These are phyloP conservation scores for Macropodus opercularis DNA, from an alignment of 2,797 vertebrate genomes.

Conservation along the genomic window DNA sequence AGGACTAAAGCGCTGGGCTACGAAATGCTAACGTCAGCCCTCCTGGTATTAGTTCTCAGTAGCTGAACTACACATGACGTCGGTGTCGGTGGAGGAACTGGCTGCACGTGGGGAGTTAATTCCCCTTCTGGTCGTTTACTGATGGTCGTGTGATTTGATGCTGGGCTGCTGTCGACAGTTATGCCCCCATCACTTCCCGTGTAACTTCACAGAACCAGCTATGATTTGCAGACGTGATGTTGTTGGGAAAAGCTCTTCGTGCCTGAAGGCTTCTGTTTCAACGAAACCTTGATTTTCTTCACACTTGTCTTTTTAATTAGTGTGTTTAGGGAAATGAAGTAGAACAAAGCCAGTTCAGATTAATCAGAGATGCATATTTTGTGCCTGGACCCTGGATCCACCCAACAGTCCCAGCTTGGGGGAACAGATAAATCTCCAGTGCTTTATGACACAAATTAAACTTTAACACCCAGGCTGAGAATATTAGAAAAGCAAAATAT, in stretches of 20 bases:
- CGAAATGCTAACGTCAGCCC: too few relatives aligned
- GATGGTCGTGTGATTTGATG: too few relatives aligned
- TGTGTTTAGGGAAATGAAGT: slow-evolving; percentile 1
- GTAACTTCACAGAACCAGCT: too few relatives aligned
- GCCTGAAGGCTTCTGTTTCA: slow-evolving; percentile 5
- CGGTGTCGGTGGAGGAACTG: too few relatives aligned
- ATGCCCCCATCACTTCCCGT: too few relatives aligned
- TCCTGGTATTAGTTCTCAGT: too few relatives aligned
- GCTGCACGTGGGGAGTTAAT: too few relatives aligned
- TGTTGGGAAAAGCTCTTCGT: not conserved
- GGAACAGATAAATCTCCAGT: not conserved
- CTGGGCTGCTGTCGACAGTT: too few relatives aligned
- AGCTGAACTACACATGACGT: too few relatives aligned
- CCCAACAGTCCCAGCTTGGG: not conserved
- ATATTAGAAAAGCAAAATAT: not conserved
- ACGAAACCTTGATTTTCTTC: slow-evolving; percentile 7
- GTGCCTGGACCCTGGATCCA: not conserved
- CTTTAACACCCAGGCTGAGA: not conserved
- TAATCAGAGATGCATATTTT: not conserved
- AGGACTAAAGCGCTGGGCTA: too few relatives aligned
- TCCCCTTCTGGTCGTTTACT: too few relatives aligned
- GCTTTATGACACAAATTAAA: not conserved
- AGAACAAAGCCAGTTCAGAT: not conserved
- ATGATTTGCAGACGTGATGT: too few relatives aligned
- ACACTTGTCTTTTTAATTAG: not conserved